Evolutionary conservation across 2,888 invertebrate genomes (phyloP).

Genomic region (Notocelia uddmanniana): DNA sequence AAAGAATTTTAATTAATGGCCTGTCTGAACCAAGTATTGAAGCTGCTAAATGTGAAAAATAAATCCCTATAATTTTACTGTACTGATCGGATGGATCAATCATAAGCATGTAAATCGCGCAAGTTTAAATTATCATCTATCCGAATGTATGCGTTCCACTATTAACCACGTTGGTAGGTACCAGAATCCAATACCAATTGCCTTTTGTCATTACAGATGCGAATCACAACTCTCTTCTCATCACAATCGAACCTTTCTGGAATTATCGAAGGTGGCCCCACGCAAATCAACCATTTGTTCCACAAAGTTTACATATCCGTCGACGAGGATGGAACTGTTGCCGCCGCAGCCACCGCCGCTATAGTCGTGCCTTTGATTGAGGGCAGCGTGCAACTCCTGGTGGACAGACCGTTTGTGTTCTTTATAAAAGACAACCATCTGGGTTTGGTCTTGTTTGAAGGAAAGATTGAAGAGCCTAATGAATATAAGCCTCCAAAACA

Average conservation of each 20-base stretch:
- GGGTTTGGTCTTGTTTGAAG: conserved; percentile 87
- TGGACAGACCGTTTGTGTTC: conserved; percentile 88
- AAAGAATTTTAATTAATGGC: no score
- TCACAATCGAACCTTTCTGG: conserved; percentile 84
- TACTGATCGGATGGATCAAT: no score
- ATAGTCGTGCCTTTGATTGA: conserved; percentile 87
- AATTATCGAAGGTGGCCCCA: conserved; percentile 73
- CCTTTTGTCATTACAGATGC: conserved; percentile 79
- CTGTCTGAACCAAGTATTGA: no score
- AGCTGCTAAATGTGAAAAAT: no score
- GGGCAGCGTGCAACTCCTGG: conserved; percentile 78
- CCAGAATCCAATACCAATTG: background rate
- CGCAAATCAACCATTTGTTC: conserved; percentile 83
- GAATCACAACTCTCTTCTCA: conserved; percentile 85
- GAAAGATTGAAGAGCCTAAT: conserved; percentile 84
- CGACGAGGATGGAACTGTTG: conserved; percentile 88
- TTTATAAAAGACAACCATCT: conserved; percentile 86
- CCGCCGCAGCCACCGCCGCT: conserved; percentile 87
- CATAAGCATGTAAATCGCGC: no score
- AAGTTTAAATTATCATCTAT: background rate
- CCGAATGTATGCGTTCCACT: background rate
- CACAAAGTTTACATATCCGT: conserved; percentile 89
- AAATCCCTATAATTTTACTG: no score
- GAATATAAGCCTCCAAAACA: conserved; percentile 50
- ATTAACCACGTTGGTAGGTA: background rate